phyloP scores from a whole-genome alignment of 2,113 vertebrate species.

The Pterocles gutturalis region DNA sequence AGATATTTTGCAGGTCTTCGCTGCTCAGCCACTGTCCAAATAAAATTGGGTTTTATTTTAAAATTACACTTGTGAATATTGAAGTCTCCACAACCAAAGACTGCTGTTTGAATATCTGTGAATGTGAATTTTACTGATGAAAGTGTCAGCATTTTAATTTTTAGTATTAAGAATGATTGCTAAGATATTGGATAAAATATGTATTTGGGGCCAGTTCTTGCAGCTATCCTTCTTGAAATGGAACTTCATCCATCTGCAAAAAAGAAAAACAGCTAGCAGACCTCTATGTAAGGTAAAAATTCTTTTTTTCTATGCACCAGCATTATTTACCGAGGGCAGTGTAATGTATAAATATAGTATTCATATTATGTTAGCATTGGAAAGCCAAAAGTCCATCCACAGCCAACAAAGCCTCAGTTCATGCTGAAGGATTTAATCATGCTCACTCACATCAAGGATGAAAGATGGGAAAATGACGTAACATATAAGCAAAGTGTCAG shows the following conservation, averaged over 20 bases:
- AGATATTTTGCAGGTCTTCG: not conserved
- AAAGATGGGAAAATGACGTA: not conserved
- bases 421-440: not conserved
- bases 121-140: not conserved
- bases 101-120: not conserved
- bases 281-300: not conserved
- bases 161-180: not conserved
- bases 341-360: not conserved
- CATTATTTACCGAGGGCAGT: not conserved
- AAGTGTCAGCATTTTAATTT: not conserved
- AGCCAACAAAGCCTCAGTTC: not conserved
- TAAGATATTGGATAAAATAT: not conserved
- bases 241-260: not conserved
- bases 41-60: not conserved
- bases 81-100: not conserved
- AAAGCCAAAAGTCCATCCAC: not conserved
- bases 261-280: not conserved
- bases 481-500: not conserved
- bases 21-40: not conserved
- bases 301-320: not conserved
- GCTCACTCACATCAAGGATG: not conserved
- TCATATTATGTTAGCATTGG: fast-evolving
- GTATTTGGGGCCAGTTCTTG: not conserved
- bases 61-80: not conserved
- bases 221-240: not conserved